Evolutionary conservation across 2,113 vertebrate species (phyloP).

Genomic region (Herpetotheres cachinnans): DNA sequence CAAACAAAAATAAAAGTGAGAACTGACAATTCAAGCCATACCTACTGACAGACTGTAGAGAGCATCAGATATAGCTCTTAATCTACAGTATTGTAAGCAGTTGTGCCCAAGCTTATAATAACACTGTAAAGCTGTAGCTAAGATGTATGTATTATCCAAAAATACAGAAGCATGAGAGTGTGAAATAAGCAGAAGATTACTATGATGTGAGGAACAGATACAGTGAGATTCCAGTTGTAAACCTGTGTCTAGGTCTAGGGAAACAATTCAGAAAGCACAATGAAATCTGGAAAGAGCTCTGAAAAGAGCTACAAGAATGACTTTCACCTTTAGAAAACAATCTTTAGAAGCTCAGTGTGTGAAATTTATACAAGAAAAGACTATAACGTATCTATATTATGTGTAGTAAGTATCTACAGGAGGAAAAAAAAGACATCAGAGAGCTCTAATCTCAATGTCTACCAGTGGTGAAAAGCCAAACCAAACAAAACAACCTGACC

Average conservation of each 20-base stretch:
- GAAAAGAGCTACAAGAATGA: neutral
- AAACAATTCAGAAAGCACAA: neutral
- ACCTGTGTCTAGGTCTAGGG: neutral
- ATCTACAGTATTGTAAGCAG: neutral
- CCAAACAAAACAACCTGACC: neutral
- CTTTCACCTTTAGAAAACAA: neutral
- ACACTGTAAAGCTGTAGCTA: neutral
- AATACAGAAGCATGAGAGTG: neutral
- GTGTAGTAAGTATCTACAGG: neutral
- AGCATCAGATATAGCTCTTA: neutral
- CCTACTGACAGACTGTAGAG: neutral
- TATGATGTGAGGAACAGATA: neutral
- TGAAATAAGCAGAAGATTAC: neutral
- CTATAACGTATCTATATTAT: neutral
- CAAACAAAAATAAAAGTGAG: neutral
- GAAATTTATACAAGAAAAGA: neutral
- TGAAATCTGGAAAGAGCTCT: neutral
- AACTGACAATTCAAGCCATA: neutral
- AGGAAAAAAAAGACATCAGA: neutral
- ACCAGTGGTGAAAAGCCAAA: neutral
- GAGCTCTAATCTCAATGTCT: neutral
- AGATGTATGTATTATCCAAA: neutral
- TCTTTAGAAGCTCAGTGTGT: neutral
- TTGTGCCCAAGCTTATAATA: neutral
- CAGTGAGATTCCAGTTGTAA: neutral